Base-by-base conservation (phyloP, 2,888 invertebrate genomes). In the Xestoiulus laeticollis region DNA sequence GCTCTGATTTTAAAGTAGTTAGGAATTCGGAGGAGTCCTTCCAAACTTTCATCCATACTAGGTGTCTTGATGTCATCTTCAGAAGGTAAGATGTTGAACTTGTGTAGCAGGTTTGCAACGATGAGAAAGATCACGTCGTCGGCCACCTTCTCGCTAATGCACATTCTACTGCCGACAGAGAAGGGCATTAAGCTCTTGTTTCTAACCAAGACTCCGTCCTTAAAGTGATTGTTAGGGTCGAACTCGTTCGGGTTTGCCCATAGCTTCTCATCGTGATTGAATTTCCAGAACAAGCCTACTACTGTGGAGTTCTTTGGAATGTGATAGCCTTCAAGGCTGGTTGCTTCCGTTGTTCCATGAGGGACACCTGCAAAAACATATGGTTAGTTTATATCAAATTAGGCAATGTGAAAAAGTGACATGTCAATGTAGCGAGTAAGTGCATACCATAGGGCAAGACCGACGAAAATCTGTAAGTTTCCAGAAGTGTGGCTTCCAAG, bases 401-500 rank as follows among this genome's bases (percentile, higher is more conserved):
- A 10, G 22, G 68, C 0, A 22, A 26, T 3, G 1, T 8, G 2
- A 5, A 1, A 2, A 78, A 5, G n/a, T n/a, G n/a, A n/a, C n/a
- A n/a, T n/a, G n/a, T n/a, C n/a, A n/a, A n/a, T n/a, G n/a, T n/a
- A 22, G 2, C 59, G 19, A 16, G 8, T 1, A 78, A 14, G 78
- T 90, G 6, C 38, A 38, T 86, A 94, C 94, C 97, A 48, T 96
- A 92, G 0, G 97, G 97, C 0, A 48, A 96, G 92, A 0, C 97
- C 97, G 0, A 96, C 95, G 5, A 93, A 78, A 96, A 94, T 87
- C 97, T 93, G 91, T 96, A 96, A 0, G 94, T 94, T 92, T 97
- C 97, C 88, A 94, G 94, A 53, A 97, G 93, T 16, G 95, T 94
- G 19, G 97, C 97, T 92, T 95, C 95, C 14, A 95, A 92, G 89